Percentiles rank a stretch among this genome's conserved stretches.
phyloP scores from a whole-genome alignment of 2,113 vertebrate species.

The Leucoraja erinaceus region DNA sequence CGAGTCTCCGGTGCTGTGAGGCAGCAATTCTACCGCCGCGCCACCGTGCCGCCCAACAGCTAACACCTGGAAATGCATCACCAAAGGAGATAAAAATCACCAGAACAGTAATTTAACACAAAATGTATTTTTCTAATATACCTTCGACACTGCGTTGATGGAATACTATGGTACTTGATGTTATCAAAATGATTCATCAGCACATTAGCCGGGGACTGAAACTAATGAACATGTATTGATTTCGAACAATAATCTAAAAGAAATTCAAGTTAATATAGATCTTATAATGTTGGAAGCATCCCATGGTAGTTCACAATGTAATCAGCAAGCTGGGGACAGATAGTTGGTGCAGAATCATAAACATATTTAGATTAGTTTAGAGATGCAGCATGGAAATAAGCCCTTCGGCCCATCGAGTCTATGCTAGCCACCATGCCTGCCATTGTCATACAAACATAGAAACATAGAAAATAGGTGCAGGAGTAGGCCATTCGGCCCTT shows the following conservation, averaged over 20 bases:
- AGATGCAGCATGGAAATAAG: no score
- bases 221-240: neutral
- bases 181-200: neutral
- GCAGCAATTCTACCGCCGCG: no score
- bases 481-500: no score
- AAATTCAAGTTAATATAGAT: neutral
- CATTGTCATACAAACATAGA: no score
- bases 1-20: no score
- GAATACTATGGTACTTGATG: neutral
- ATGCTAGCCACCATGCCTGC: no score
- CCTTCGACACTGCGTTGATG: no score
- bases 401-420: no score
- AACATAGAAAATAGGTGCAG: no score
- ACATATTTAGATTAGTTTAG: neutral
- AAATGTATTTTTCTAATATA: neutral
- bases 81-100: neutral
- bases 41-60: no score
- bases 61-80: neutral
- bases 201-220: neutral
- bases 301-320: neutral
- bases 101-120: neutral
- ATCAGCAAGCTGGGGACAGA: neutral
- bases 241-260: neutral
- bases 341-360: neutral
- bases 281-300: neutral